Percentiles rank a stretch among this genome's conserved stretches.
Evolutionary conservation across 2,113 vertebrate species (phyloP).

Genomic region (Petroica traversi): DNA sequence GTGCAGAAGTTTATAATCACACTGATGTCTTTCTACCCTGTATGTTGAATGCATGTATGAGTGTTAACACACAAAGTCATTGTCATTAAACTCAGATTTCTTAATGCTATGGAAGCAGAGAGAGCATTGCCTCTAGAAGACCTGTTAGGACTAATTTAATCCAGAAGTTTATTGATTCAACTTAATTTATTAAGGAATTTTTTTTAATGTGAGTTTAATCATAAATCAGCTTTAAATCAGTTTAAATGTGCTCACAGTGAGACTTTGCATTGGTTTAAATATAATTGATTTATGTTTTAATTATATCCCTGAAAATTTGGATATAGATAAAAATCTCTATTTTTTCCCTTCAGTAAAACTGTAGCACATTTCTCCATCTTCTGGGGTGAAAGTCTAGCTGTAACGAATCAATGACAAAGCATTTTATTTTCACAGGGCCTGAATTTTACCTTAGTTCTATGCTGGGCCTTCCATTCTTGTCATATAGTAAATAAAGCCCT

Average conservation of each 20-base stretch:
- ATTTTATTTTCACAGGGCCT: constrained; percentile 9
- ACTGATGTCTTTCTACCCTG: not conserved
- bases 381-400: not conserved
- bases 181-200: not conserved
- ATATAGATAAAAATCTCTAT: not conserved
- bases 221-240: not conserved
- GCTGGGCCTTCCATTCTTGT: not conserved
- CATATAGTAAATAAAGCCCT: not conserved
- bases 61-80: not conserved
- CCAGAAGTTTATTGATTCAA: constrained; percentile 7
- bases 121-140: not conserved
- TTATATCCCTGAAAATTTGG: not conserved
- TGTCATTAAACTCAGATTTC: not conserved
- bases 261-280: not conserved
- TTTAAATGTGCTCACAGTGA: not conserved
- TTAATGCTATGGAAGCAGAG: not conserved
- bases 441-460: not conserved
- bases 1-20: not conserved
- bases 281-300: not conserved
- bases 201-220: constrained; percentile 1
- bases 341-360: not conserved
- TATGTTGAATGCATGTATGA: not conserved
- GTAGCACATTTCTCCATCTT: not conserved
- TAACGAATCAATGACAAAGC: not conserved
- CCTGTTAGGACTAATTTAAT: constrained; percentile 21